Conservation (phyloP, 2,113 vertebrate genomes). For the Manacus vitellinus region DNA sequence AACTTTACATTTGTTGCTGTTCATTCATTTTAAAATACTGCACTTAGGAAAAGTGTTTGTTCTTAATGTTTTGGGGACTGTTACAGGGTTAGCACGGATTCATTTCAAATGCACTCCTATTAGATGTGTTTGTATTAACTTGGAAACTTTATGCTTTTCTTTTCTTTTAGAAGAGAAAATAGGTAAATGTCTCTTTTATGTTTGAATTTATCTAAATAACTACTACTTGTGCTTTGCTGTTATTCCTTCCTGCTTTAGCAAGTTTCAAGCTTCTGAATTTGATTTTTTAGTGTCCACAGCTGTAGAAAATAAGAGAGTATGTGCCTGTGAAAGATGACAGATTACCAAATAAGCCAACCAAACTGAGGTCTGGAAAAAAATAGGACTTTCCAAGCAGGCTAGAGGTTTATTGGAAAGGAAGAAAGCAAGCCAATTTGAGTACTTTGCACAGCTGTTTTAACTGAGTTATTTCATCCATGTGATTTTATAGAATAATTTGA, state of each 20-base stretch:
- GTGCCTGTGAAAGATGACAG: neutral
- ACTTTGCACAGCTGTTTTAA: constrained; percentile 58
- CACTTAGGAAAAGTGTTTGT: neutral
- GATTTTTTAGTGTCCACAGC: constrained; percentile 13
- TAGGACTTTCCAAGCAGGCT: neutral
- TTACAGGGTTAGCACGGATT: neutral
- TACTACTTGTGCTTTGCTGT: neutral
- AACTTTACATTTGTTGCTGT: neutral
- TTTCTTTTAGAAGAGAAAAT: neutral
- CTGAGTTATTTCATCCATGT: neutral
- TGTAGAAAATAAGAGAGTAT: neutral
- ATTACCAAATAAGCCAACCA: neutral
- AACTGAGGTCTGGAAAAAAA: constrained; percentile 11
- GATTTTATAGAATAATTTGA: neutral
- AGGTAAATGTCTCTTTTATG: neutral
- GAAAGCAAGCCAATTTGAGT: neutral
- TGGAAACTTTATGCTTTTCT: neutral
- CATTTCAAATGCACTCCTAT: neutral
- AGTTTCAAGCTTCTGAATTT: neutral
- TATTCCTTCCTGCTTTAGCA: neutral
- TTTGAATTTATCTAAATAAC: neutral
- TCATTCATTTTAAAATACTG: neutral
- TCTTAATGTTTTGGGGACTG: neutral
- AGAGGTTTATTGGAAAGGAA: constrained; percentile 15
- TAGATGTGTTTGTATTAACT: neutral